These are phyloP conservation scores for Drosophila emarginata DNA, from an alignment of 2,888 invertebrate genomes.

Conservation along the genomic window DNA sequence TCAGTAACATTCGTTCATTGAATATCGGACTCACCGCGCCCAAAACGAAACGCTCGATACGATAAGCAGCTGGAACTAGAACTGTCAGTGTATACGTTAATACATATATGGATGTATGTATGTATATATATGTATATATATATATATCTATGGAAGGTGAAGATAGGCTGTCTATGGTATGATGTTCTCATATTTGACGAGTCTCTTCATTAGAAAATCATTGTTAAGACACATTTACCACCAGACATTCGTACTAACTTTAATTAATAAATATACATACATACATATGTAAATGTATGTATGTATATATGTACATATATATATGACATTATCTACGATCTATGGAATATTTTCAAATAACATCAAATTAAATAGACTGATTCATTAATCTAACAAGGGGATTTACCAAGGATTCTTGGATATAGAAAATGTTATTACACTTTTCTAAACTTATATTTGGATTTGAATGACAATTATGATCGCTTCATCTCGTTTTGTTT, in stretches of 20 bases:
- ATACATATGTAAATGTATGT: too few species aligned
- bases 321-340: slow-evolving; percentile 62
- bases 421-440: too few species aligned
- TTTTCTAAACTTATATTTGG: neutral
- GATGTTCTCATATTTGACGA: neutral
- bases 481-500: neutral
- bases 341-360: slow-evolving; percentile 28
- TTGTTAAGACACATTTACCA: slow-evolving; percentile 53
- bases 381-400: too few species aligned
- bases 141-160: slow-evolving; percentile 19
- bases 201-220: slow-evolving; percentile 11
- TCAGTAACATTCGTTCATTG: slow-evolving; percentile 59
- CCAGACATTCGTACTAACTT: slow-evolving; percentile 49
- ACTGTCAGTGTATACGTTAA: slow-evolving; percentile 9
- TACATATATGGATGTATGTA: slow-evolving; percentile 4
- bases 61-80: slow-evolving; percentile 61
- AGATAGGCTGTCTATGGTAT: neutral
- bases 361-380: too few species aligned
- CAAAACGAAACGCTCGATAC: slow-evolving; percentile 46
- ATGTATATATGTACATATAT: too few species aligned
- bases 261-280: slow-evolving; percentile 46
- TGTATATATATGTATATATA: slow-evolving; percentile 15
- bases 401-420: too few species aligned
- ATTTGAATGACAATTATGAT: neutral
- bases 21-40: slow-evolving; percentile 46